phyloP scores from a whole-genome alignment of 2,888 invertebrate genomes.

The Liposcelis brunnea region DNA sequence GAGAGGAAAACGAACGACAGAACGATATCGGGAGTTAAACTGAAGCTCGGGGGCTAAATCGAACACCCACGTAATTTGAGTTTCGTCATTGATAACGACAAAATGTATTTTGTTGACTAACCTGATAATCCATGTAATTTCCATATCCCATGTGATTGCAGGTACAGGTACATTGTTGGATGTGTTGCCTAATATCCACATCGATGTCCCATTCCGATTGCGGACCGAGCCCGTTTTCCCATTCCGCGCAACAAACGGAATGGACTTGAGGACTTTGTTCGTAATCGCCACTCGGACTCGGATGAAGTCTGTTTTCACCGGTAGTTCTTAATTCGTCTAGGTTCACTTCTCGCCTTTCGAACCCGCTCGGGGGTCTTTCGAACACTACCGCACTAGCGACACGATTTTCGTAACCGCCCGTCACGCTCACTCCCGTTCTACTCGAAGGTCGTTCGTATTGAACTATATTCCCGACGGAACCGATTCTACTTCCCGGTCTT shows the following conservation, averaged over 20 bases:
- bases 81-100: too few species aligned
- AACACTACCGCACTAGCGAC: not conserved
- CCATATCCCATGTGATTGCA: constrained; percentile 91
- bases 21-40: too few species aligned
- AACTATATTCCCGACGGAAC: not conserved
- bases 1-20: too few species aligned
- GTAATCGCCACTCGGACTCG: constrained; percentile 1
- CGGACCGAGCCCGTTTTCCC: constrained; percentile 4
- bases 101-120: constrained; percentile 26
- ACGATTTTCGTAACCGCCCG: constrained; percentile 3
- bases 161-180: constrained; percentile 74
- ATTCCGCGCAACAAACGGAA: constrained; percentile 4
- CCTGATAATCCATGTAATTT: constrained; percentile 82
- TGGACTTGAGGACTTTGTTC: constrained; percentile 5
- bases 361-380: not conserved
- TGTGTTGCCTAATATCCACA: constrained; percentile 73
- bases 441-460: constrained; percentile 3
- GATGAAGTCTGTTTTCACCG: too few species aligned
- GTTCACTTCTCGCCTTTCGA: too few species aligned
- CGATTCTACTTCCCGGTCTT: not conserved
- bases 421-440: not conserved
- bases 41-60: too few species aligned
- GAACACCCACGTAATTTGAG: too few species aligned
- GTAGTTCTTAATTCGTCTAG: too few species aligned
- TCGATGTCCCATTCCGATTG: constrained; percentile 39